Percentiles rank a stretch among this genome's conserved stretches.
Conservation (phyloP, 2,797 vertebrate species). For the Arrhamphus sclerolepis region DNA sequence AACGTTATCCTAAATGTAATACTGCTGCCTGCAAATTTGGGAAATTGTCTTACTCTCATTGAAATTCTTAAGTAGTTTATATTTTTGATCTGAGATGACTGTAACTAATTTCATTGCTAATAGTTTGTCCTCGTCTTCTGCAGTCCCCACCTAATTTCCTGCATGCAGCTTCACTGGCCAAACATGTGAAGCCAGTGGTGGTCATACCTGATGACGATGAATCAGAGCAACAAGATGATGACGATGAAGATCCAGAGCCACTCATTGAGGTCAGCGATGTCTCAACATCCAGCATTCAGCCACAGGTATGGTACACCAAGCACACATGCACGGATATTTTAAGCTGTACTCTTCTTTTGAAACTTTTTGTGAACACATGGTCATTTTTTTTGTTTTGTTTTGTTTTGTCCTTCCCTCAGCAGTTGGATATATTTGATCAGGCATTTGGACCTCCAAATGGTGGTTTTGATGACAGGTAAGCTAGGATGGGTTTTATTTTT, state of each 20-base stretch:
- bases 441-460: slow-evolving; percentile 92
- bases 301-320: slow-evolving; percentile 59
- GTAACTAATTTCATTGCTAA: too few relatives aligned
- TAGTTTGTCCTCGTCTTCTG: background rate
- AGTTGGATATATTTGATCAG: slow-evolving; percentile 91
- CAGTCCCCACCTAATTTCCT: slow-evolving; percentile 95
- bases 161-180: slow-evolving; percentile 90
- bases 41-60: background rate
- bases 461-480: slow-evolving; percentile 88
- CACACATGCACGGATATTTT: background rate
- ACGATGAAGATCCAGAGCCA: slow-evolving; percentile 92
- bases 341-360: background rate
- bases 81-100: background rate
- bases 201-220: slow-evolving; percentile 91
- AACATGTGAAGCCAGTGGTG: slow-evolving; percentile 96
- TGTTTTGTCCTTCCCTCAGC: slow-evolving; percentile 33
- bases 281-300: slow-evolving; percentile 70
- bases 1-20: slow-evolving; percentile 11
- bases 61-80: background rate
- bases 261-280: slow-evolving; percentile 88
- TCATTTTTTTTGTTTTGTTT: background rate
- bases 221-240: slow-evolving; percentile 81
- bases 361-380: background rate
- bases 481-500: background rate
- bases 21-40: background rate